Evolutionary conservation across 53 echinoderm and acorn worm species (phyloP).

Genomic region (Echinarachnius parma): DNA sequence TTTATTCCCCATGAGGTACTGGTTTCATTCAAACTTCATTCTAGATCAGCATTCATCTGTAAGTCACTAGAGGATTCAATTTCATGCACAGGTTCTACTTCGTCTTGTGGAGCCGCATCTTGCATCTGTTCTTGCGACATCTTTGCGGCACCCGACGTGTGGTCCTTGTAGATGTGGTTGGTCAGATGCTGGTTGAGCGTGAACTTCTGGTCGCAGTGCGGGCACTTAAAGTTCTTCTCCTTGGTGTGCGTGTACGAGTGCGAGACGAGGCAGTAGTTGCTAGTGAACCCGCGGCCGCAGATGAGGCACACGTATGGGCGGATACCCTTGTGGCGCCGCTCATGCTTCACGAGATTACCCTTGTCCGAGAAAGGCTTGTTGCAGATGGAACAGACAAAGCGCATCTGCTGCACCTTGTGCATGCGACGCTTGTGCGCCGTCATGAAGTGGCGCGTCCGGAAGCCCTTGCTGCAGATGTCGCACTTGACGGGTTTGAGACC

Average conservation of each 20-base stretch:
- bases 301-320: slow-evolving; percentile 30
- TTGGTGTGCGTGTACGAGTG: slow-evolving; percentile 32
- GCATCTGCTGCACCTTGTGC: slow-evolving; percentile 21
- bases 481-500: slow-evolving; percentile 35
- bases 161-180: slow-evolving; percentile 31
- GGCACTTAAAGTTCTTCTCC: slow-evolving; percentile 24
- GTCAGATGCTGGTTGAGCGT: slow-evolving; percentile 40
- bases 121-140: too few relatives aligned
- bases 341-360: slow-evolving; percentile 22
- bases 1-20: too few relatives aligned
- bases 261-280: slow-evolving; percentile 8
- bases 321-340: slow-evolving; percentile 37
- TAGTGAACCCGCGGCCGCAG: slow-evolving; percentile 22
- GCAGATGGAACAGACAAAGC: slow-evolving; percentile 27
- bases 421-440: slow-evolving; percentile 26
- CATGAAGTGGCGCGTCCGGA: slow-evolving; percentile 28
- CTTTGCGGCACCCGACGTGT: neutral
- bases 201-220: slow-evolving; percentile 16
- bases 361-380: slow-evolving; percentile 27
- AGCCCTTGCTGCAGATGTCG: slow-evolving; percentile 31
- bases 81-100: too few relatives aligned
- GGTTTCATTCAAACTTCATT: too few relatives aligned
- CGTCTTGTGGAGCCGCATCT: too few relatives aligned
- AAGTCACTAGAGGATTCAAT: too few relatives aligned
- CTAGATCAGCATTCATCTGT: too few relatives aligned